phyloP scores from a whole-genome alignment of 2,113 vertebrate species.

The Alethe diademata region DNA sequence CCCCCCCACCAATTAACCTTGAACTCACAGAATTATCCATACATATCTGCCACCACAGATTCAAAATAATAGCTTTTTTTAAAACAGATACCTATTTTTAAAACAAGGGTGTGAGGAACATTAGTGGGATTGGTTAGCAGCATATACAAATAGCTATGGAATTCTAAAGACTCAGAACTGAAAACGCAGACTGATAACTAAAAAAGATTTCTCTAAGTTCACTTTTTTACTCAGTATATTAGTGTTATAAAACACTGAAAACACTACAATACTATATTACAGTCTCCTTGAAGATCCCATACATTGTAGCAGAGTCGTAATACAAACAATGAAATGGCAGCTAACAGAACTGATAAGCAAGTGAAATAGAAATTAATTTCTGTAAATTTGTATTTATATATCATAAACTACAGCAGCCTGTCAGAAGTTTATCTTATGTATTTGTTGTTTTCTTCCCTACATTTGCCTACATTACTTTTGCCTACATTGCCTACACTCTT shows the following conservation, averaged over 20 bases:
- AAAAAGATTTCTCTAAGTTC: not conserved
- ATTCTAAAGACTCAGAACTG: not conserved
- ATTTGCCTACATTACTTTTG: not conserved
- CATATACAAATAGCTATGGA: not conserved
- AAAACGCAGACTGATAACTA: not conserved
- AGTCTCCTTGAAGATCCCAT: not conserved
- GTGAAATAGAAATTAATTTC: not conserved
- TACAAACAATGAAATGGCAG: not conserved
- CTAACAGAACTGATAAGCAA: not conserved
- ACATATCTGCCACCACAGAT: not conserved
- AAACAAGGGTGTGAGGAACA: not conserved
- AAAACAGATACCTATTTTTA: not conserved
- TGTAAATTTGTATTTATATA: not conserved
- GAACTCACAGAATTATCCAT: not conserved
- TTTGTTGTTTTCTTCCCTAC: not conserved
- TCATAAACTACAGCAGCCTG: not conserved
- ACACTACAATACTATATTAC: not conserved
- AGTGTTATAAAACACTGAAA: not conserved
- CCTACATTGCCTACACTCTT: not conserved
- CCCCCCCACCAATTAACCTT: not conserved
- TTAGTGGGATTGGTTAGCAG: not conserved
- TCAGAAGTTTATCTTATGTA: not conserved
- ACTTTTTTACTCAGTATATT: not conserved
- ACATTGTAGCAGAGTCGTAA: not conserved
- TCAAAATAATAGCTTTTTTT: not conserved